A percentile compares a stretch with the other conserved stretches of the same genome.
These are phyloP conservation scores for Galago senegalensis DNA, from an alignment of 2,797 vertebrate species.

Conservation along the genomic window DNA sequence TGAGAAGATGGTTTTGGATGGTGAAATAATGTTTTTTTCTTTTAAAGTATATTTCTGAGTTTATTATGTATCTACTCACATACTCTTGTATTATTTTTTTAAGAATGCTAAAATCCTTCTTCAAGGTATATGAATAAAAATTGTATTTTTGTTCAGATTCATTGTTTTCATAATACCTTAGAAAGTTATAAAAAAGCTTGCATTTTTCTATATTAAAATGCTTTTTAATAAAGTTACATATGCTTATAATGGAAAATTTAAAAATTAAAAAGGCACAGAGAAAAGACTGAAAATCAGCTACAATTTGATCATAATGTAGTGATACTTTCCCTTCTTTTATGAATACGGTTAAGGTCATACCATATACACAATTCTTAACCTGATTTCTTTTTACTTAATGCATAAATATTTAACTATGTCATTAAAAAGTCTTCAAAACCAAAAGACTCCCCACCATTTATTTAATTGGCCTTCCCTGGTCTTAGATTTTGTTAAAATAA, in stretches of 20 bases:
- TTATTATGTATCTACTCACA: background rate
- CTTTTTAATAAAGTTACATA: background rate
- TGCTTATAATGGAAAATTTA: background rate
- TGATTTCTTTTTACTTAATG: constrained; percentile 43
- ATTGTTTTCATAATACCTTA: background rate
- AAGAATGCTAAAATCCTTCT: constrained; percentile 15
- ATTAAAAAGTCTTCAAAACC: constrained; percentile 3
- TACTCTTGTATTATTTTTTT: background rate
- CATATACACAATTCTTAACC: background rate
- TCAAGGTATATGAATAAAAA: background rate
- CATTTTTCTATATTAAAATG: constrained; percentile 12
- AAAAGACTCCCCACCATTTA: background rate
- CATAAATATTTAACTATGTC: constrained; percentile 22
- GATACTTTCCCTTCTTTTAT: background rate
- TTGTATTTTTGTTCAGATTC: background rate
- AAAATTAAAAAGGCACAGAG: constrained; percentile 1
- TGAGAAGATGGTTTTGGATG: constrained; percentile 9
- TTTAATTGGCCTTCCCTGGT: background rate
- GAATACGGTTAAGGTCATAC: background rate
- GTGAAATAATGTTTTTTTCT: background rate
- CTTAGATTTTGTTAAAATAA: constrained; percentile 34
- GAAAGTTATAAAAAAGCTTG: background rate
- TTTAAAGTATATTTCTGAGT: background rate
- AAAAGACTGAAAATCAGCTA: constrained; percentile 23
- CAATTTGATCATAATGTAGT: constrained; percentile 15